Percentiles rank a stretch among this genome's conserved stretches.
Conservation (phyloP, 2,888 invertebrate genomes). For the Dascillus cervinus region DNA sequence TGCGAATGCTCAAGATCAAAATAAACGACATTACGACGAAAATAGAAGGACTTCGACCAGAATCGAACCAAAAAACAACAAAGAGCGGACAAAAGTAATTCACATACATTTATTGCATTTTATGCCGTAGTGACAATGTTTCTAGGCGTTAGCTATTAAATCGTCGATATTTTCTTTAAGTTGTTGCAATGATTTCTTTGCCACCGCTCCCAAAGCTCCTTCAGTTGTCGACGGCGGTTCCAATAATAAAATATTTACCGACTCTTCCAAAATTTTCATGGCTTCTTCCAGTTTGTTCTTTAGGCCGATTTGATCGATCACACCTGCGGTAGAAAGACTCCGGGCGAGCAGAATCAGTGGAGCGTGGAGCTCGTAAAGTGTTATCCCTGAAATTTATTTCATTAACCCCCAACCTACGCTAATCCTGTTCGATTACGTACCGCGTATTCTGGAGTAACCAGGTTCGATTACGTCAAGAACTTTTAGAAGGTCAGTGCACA, state of each 20-base stretch:
- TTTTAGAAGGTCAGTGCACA: slow-evolving; percentile 60
- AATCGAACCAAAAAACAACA: too few relatives aligned
- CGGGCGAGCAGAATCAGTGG: slow-evolving; percentile 65
- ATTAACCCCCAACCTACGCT: too few relatives aligned
- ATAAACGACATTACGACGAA: too few relatives aligned
- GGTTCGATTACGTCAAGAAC: slow-evolving; percentile 69
- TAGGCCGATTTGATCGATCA: slow-evolving; percentile 52
- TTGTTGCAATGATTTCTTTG: slow-evolving; percentile 45
- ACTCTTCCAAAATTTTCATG: slow-evolving; percentile 53
- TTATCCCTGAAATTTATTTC: too few relatives aligned
- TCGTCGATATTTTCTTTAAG: slow-evolving; percentile 33
- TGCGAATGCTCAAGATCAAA: too few relatives aligned
- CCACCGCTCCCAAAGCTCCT: slow-evolving; percentile 55
- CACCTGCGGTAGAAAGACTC: slow-evolving; percentile 52
- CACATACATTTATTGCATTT: too few relatives aligned
- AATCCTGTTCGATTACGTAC: slow-evolving; percentile 33
- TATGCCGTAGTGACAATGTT: too few relatives aligned
- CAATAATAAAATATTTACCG: slow-evolving; percentile 55
- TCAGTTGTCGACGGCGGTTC: slow-evolving; percentile 62
- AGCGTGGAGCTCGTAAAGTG: slow-evolving; percentile 74
- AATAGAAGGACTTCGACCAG: too few relatives aligned
- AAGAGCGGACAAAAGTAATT: too few relatives aligned
- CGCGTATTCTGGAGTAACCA: slow-evolving; percentile 68
- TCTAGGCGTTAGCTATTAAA: slow-evolving; percentile 1
- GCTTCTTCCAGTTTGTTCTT: slow-evolving; percentile 59